Percentiles rank a stretch among this genome's conserved stretches.
Conservation (phyloP, 2,888 invertebrate species). For the Chaetogeoica ovagalla region DNA sequence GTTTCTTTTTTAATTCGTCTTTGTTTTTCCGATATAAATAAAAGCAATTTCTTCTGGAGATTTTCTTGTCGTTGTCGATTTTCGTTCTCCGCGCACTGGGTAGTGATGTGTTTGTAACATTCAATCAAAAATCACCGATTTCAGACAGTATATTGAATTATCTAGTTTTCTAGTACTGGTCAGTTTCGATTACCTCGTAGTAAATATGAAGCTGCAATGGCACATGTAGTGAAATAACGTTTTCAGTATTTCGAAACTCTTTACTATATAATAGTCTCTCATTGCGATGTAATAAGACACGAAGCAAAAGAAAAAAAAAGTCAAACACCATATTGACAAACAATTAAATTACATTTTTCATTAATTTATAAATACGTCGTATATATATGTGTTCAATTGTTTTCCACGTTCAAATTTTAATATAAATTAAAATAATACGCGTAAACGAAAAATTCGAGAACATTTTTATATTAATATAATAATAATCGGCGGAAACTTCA, state of each 20-base stretch:
- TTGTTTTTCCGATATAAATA: not conserved
- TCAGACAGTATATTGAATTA: constrained; percentile 18
- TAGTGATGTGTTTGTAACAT: constrained; percentile 13
- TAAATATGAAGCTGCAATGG: not conserved
- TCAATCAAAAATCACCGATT: constrained; percentile 19
- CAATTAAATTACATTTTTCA: not conserved
- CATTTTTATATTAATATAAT: too few relatives aligned
- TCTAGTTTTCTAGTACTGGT: constrained; percentile 19
- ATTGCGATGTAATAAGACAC: too few relatives aligned
- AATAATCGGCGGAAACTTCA: too few relatives aligned
- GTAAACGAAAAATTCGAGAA: too few relatives aligned
- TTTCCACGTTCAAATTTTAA: not conserved
- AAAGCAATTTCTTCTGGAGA: constrained; percentile 7
- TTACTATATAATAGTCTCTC: too few relatives aligned
- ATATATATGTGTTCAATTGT: not conserved
- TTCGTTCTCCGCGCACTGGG: not conserved
- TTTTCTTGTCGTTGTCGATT: not conserved
- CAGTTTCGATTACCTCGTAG: constrained; percentile 17
- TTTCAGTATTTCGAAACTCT: not conserved
- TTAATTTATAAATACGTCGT: too few relatives aligned
- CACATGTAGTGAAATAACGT: not conserved
- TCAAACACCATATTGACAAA: too few relatives aligned
- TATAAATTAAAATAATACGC: too few relatives aligned
- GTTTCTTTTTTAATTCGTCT: not conserved
- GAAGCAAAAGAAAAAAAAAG: too few relatives aligned